Base-by-base conservation (phyloP, 92 coral and sea anemone genomes). In the Galaxea fascicularis region DNA sequence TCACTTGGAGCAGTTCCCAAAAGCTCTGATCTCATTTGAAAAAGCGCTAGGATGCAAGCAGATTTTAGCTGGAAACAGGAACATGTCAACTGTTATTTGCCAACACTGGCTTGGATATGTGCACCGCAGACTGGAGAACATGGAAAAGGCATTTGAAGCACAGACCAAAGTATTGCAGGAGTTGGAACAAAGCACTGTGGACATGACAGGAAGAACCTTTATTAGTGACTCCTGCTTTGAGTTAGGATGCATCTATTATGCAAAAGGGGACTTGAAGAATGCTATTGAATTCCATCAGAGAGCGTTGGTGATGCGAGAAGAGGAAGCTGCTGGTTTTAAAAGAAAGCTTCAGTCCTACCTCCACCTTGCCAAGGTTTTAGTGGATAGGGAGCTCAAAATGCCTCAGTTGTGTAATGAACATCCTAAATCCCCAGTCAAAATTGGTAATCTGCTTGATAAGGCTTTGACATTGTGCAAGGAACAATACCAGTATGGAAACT, bases 1-100 rank as follows among this genome's bases (percentile, higher is more conserved):
- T 73, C 78, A 73, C 78, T n/a, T 73, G 8, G 78, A 52, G 51
- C 15, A 73, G 63, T 73, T 73, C 28, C 63, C 26, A 27, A 63
- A 51, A 51, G 64, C 78, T 27, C n/a, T 51, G 45, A 4, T 25
- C 5, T 73, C 62, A 26, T 73, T 73, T 28, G 41, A 73, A 27
- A 24, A 72, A 49, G 78, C 78, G 25, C 25, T 27, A 15, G 63
- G 17, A 51, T 73, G 44, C 45, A 73, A 72, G 24, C 21, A 56
- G 77, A 72, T 49, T 16, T 47, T 72, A 59, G 8, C 27, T 73
- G 78, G 63, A 52, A 24, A 51, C 6, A 41, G 24, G 12, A 51
- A 27, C 16, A 27, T 73, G 26, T 73, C 78, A 73, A 25, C 45
- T 73, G 78, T 63, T 20, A 53, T 73, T 26, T 73, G 78, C 44